Percentiles rank a stretch among this genome's conserved stretches.
Conservation (phyloP, 2,888 invertebrate genomes). For the Odontomyia ornata region DNA sequence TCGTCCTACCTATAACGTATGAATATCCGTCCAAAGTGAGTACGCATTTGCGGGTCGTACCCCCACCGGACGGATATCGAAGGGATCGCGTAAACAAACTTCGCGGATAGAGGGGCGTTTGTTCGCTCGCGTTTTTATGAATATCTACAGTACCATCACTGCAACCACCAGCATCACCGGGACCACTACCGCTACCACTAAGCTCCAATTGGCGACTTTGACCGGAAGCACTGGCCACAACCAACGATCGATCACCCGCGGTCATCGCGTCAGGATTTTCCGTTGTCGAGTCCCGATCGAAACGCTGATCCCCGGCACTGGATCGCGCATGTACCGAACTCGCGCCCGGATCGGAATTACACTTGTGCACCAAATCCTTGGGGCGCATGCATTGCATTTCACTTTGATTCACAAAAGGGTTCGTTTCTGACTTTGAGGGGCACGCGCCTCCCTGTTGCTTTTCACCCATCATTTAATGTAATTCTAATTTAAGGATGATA, state of each 20-base stretch:
- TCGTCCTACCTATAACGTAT: slow-evolving; percentile 79
- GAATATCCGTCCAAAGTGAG: slow-evolving; percentile 86
- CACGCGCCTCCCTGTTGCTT: slow-evolving; percentile 54
- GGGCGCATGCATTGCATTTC: slow-evolving; percentile 53
- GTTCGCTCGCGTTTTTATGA: slow-evolving; percentile 65
- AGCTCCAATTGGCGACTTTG: not conserved
- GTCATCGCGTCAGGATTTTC: slow-evolving; percentile 1
- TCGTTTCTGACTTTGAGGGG: not conserved
- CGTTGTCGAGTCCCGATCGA: not conserved
- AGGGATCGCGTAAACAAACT: slow-evolving; percentile 57
- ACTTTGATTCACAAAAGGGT: not conserved
- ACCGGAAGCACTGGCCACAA: slow-evolving; percentile 45
- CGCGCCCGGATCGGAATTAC: slow-evolving; percentile 71
- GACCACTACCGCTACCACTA: slow-evolving; percentile 19
- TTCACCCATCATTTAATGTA: slow-evolving; percentile 55
- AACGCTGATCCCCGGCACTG: not conserved
- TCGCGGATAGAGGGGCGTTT: slow-evolving; percentile 63
- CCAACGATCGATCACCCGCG: slow-evolving; percentile 28
- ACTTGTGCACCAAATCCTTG: slow-evolving; percentile 75
- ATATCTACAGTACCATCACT: slow-evolving; percentile 56
- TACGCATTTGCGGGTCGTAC: slow-evolving; percentile 79
- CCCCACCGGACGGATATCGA: slow-evolving; percentile 65
- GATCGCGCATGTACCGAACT: not conserved
- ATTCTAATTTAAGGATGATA: too few relatives aligned
- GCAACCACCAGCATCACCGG: not conserved